These are phyloP conservation scores for Odontothrips loti DNA, from an alignment of 2,888 invertebrate genomes.

Conservation along the genomic window DNA sequence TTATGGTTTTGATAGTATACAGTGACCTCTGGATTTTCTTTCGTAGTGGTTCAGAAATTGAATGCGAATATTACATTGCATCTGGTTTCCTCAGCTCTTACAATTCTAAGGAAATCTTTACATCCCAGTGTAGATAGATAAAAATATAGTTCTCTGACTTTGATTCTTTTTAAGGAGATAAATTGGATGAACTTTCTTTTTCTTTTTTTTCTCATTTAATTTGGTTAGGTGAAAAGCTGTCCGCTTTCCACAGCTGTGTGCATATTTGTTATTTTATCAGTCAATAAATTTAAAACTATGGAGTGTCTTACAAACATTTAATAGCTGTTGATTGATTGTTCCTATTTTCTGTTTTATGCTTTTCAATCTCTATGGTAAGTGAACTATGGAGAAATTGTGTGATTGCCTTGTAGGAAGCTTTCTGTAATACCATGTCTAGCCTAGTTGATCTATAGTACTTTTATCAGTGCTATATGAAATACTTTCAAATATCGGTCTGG, in stretches of 20 bases:
- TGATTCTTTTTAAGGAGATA: not conserved
- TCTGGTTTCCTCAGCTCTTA: not conserved
- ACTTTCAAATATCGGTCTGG: not conserved
- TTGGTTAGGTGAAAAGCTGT: too few species aligned
- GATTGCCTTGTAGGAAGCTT: not conserved
- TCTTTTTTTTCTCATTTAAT: too few species aligned
- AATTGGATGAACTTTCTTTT: too few species aligned
- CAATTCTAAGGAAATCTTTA: not conserved
- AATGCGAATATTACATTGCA: not conserved
- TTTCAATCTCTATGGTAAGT: conserved; percentile 11
- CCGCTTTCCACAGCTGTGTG: too few species aligned
- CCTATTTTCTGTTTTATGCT: conserved; percentile 15
- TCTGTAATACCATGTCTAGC: not conserved
- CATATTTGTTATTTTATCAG: too few species aligned
- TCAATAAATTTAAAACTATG: too few species aligned
- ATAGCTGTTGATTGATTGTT: not conserved
- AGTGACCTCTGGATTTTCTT: too few species aligned
- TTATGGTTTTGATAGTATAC: conserved; percentile 27
- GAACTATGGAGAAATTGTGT: not conserved
- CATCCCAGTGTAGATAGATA: not conserved
- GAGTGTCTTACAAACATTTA: too few species aligned
- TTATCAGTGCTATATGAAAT: too few species aligned
- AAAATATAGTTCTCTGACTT: not conserved
- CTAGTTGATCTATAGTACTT: not conserved
- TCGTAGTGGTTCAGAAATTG: not conserved